Evolutionary conservation across 2,797 vertebrate genomes (phyloP).

Genomic region (Delichon dasypus): DNA sequence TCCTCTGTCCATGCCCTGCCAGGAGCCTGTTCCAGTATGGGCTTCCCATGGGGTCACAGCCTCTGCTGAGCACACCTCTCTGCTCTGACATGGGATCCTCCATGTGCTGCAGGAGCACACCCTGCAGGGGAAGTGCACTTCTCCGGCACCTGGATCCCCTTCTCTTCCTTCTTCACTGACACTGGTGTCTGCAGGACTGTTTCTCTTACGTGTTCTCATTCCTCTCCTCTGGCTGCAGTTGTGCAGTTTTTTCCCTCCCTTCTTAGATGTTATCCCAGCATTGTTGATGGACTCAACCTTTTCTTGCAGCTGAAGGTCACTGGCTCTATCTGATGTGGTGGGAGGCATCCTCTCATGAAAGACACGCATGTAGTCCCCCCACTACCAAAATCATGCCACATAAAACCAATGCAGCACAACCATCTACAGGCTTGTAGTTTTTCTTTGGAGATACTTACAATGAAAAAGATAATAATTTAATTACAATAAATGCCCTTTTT

Average conservation of each 20-base stretch:
- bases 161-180: not conserved
- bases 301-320: not conserved
- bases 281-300: not conserved
- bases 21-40: not conserved
- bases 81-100: not conserved
- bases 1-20: not conserved
- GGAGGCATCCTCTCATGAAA: not conserved
- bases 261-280: not conserved
- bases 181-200: not conserved
- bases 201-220: not conserved
- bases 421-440: not conserved
- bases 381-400: fast-evolving
- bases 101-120: not conserved
- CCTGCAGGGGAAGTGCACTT: not conserved
- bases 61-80: fast-evolving
- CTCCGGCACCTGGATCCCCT: not conserved
- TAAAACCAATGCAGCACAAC: not conserved
- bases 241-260: not conserved
- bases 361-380: no score
- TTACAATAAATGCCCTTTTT: not conserved
- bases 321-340: not conserved
- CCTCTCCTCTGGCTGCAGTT: not conserved
- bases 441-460: not conserved
- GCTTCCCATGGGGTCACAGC: not conserved
- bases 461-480: not conserved